Conservation (phyloP, 2,113 vertebrate species). For the Phodopus roborovskii region DNA sequence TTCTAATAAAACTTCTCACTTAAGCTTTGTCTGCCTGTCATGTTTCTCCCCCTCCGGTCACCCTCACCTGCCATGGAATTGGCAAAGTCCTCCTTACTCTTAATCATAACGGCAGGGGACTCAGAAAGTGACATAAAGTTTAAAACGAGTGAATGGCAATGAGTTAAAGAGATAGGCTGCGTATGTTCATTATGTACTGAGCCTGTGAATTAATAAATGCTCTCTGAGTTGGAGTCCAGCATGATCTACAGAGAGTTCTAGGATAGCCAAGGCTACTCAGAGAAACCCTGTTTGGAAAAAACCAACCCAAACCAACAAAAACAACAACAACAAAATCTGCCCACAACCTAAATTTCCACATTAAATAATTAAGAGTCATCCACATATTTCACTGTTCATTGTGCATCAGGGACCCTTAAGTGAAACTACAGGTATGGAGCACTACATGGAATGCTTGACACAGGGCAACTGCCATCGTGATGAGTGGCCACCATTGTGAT, state of each 20-base stretch:
- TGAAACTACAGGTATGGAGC: neutral
- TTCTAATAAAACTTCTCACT: too few species aligned
- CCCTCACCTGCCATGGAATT: too few species aligned
- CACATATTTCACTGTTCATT: neutral
- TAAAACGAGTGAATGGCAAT: neutral
- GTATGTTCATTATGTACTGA: neutral
- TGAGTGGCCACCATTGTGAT: neutral
- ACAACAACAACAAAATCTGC: neutral
- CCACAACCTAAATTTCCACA: constrained; percentile 12
- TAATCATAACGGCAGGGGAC: too few species aligned
- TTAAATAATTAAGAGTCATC: constrained; percentile 1
- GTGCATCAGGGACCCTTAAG: neutral
- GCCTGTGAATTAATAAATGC: constrained; percentile 3
- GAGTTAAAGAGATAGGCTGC: neutral
- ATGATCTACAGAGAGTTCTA: neutral
- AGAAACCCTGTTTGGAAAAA: neutral
- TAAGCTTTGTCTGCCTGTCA: too few species aligned
- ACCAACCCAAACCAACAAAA: neutral
- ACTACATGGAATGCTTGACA: neutral
- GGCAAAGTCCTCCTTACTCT: too few species aligned
- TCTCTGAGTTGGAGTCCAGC: neutral
- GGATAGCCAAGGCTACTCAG: neutral
- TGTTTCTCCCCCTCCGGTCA: too few species aligned
- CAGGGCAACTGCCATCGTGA: neutral
- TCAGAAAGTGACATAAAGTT: neutral